phyloP scores from a whole-genome alignment of 2,113 vertebrate genomes.

The Gracilinanus agilis region DNA sequence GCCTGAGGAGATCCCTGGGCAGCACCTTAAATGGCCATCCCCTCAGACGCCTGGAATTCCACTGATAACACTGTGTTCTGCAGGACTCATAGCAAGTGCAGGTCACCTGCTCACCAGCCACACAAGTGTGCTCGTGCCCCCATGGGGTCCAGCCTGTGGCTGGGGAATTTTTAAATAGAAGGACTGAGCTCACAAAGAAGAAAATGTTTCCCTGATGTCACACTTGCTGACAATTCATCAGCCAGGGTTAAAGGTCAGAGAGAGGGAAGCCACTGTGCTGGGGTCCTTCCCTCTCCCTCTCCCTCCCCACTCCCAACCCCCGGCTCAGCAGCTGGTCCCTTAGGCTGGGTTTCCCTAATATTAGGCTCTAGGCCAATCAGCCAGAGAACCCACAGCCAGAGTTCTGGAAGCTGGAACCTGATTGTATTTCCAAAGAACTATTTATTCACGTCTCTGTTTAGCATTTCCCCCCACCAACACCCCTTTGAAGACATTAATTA shows the following conservation, averaged over 20 bases:
- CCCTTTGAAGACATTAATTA: background rate
- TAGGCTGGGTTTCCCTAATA: conserved; percentile 58
- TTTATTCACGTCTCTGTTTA: background rate
- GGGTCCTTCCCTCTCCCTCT: background rate
- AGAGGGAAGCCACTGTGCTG: conserved; percentile 56
- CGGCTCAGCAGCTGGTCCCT: background rate
- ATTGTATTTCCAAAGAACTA: conserved; percentile 53
- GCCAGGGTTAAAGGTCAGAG: conserved; percentile 64
- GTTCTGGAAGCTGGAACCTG: conserved; percentile 10
- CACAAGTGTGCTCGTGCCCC: conserved; percentile 60
- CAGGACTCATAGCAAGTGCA: conserved; percentile 58
- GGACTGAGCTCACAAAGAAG: conserved; percentile 71
- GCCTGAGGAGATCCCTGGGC: conserved; percentile 27
- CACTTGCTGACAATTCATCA: conserved; percentile 70
- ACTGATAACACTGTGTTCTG: conserved; percentile 56
- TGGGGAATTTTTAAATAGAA: conserved; percentile 73
- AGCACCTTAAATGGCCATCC: conserved; percentile 76
- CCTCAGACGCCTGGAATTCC: conserved; percentile 53
- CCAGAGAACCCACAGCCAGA: background rate
- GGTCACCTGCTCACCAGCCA: conserved; percentile 68
- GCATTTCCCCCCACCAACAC: conserved; percentile 7
- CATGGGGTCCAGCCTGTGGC: conserved; percentile 65
- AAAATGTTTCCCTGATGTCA: conserved; percentile 77
- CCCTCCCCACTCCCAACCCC: no score
- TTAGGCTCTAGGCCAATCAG: conserved; percentile 59